These are phyloP conservation scores for Caloenas nicobarica DNA, from an alignment of 2,113 vertebrate species.

Conservation along the genomic window DNA sequence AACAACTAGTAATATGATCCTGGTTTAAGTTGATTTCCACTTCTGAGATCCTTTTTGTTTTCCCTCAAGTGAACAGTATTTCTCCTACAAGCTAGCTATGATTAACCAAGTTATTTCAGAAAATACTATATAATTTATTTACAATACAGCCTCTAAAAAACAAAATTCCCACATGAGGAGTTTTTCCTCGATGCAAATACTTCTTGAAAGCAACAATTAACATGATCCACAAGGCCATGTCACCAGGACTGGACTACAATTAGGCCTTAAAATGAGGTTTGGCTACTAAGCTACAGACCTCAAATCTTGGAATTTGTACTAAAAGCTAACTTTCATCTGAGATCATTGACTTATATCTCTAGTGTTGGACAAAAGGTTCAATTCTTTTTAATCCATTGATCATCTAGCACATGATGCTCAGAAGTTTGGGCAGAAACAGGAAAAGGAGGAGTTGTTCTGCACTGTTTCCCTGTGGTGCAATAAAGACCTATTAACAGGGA, in stretches of 20 bases:
- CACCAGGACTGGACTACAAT: not conserved
- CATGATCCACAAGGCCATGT: not conserved
- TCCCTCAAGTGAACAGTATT: not conserved
- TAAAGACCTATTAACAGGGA: not conserved
- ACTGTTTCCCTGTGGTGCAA: fast-evolving
- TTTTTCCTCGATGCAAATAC: not conserved
- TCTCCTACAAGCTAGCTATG: not conserved
- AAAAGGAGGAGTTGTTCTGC: not conserved
- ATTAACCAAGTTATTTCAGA: not conserved
- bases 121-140: not conserved
- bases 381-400: not conserved
- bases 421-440: not conserved
- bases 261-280: not conserved
- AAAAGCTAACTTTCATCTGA: not conserved
- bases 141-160: not conserved
- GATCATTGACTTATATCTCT: not conserved
- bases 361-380: not conserved
- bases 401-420: not conserved
- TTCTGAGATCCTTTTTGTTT: not conserved
- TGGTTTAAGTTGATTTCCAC: not conserved
- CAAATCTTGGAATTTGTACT: not conserved
- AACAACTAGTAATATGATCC: not conserved
- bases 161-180: not conserved
- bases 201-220: not conserved
- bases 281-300: not conserved